Evolutionary conservation across 2,797 vertebrate genomes (phyloP), one percentile per base, ranked within the genome.

Genomic region (Chaunax sp.): DNA sequence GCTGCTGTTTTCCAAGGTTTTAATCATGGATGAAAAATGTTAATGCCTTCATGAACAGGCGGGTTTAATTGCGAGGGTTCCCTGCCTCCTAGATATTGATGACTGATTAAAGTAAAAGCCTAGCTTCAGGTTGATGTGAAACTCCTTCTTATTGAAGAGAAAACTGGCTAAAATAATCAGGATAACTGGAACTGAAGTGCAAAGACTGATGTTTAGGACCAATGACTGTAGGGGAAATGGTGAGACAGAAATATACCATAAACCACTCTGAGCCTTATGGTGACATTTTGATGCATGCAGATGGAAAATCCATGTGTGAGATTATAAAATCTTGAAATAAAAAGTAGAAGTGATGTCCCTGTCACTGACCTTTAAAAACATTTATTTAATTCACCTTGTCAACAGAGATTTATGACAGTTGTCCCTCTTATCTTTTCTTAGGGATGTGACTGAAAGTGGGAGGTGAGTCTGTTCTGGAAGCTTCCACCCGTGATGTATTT

Each of bases 11-110:
- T 89, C 78, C 69, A 65, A 41, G 60, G 25, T 46, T 55, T 85
- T 80, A 77, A 78, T 85, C 80, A 74, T 0, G 13, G 67, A 71
- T 69, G 72, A 83, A 87, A 87, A 83, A 86, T 82, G 80, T 86
- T 86, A 87, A 90, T 85, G 76, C 10, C 68, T 67, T 87, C 89
- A 90, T 83, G 82, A 88, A 77, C 67, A 73, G 64, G 46, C 37
- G 64, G 68, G 71, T 54, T 74, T 67, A 76, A 78, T 80, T 75
- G 40, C 77, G 75, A 80, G 45, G 64, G 62, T 63, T 45, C 63
- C 67, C 68, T 54, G 66, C 58, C 49, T 68, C 16, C 46, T 2
- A 38, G 46, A 67, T 64, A 59, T 19, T 45, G 68, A 56, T 69
- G 71, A 76, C 69, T 77, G 73, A 85, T 87, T 82, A 69, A 69